Percentiles rank a stretch among this genome's conserved stretches.
Conservation (phyloP, 2,113 vertebrate species). For the Sialia sialis region DNA sequence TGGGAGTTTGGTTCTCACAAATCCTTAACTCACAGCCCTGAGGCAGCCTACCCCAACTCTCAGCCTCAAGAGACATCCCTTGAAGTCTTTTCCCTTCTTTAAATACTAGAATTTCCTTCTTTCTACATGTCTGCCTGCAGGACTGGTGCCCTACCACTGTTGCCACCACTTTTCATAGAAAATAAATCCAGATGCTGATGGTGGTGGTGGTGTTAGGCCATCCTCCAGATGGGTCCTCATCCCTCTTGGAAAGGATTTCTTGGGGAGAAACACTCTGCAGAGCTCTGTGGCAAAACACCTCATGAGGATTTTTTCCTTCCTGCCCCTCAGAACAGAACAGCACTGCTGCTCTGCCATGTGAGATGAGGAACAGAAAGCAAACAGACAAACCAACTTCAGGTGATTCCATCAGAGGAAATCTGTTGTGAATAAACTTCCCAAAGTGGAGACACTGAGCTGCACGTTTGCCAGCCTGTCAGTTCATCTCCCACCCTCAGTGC, state of each 20-base stretch:
- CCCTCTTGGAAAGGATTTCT: background rate
- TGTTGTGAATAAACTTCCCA: background rate
- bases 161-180: background rate
- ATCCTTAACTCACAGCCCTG: background rate
- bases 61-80: background rate
- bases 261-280: rapidly evolving
- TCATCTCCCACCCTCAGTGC: background rate
- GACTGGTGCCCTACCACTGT: background rate
- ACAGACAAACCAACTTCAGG: background rate
- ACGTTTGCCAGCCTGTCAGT: background rate
- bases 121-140: rapidly evolving
- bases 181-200: background rate
- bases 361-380: background rate
- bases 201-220: background rate
- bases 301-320: background rate
- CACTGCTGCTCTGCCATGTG: background rate
- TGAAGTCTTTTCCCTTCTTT: background rate
- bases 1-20: background rate
- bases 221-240: background rate
- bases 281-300: background rate
- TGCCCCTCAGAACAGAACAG: background rate
- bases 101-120: background rate
- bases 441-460: background rate
- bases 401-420: background rate
- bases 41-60: background rate